Evolutionary conservation across 2,888 invertebrate genomes (phyloP).

Genomic region (Eurois occulta): DNA sequence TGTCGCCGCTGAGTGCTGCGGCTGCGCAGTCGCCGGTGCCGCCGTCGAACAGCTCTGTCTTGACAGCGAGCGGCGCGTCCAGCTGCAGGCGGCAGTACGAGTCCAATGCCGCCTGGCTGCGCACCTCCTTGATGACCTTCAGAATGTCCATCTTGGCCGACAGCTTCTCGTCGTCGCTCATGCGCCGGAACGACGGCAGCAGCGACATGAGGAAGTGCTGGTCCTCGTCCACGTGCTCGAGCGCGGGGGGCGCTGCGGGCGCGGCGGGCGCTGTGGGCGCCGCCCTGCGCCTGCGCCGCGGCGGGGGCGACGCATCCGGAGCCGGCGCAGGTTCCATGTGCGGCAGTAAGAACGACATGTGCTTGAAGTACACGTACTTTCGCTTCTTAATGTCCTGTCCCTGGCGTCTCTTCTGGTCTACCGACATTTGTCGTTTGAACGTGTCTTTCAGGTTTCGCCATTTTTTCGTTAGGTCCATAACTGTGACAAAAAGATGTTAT

Average conservation of each 20-base stretch:
- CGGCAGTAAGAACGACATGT: slow-evolving; percentile 75
- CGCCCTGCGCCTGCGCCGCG: slow-evolving; percentile 29
- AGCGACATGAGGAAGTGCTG: slow-evolving; percentile 75
- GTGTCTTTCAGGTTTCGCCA: slow-evolving; percentile 78
- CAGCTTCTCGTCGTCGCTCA: slow-evolving; percentile 75
- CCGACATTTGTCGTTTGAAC: slow-evolving; percentile 71
- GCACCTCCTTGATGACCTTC: slow-evolving; percentile 70
- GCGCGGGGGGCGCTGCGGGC: neutral
- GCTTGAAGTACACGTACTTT: slow-evolving; percentile 75
- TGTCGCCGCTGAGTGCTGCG: neutral
- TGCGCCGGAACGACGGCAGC: slow-evolving; percentile 74
- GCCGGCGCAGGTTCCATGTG: slow-evolving; percentile 60
- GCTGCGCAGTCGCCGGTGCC: slow-evolving; percentile 3
- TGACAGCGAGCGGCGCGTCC: slow-evolving; percentile 22
- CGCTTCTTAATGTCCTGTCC: slow-evolving; percentile 67
- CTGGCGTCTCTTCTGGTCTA: slow-evolving; percentile 67
- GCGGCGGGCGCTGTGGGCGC: neutral
- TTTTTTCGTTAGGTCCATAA: slow-evolving; percentile 70
- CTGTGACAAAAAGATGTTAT: slow-evolving; percentile 55
- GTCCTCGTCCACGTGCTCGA: slow-evolving; percentile 71
- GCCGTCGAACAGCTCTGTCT: slow-evolving; percentile 24
- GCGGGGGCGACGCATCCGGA: slow-evolving; percentile 24
- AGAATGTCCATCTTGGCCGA: slow-evolving; percentile 76
- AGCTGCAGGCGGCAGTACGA: slow-evolving; percentile 19
- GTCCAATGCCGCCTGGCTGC: slow-evolving; percentile 24